Evolutionary conservation across 2,797 vertebrate genomes (phyloP).

Genomic region (Choloepus didactylus): DNA sequence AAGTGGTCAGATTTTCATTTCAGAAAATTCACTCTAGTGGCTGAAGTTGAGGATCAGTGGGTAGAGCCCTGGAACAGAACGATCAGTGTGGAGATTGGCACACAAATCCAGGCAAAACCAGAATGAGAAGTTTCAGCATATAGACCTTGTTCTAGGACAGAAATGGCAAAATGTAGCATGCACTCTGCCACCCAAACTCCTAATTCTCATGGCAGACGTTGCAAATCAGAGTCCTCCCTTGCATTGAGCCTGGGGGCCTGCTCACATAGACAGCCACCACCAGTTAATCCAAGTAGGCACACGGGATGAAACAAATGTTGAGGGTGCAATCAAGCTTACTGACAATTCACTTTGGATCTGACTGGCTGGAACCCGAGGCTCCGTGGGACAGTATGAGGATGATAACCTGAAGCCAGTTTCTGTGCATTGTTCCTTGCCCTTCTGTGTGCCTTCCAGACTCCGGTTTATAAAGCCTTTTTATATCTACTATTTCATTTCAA

Average conservation of each 20-base stretch:
- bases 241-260: neutral
- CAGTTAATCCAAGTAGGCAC: neutral
- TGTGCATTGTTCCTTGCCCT: rapidly evolving
- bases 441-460: neutral
- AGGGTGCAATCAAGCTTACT: neutral
- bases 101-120: neutral
- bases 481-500: neutral
- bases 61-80: neutral
- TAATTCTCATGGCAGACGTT: neutral
- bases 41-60: neutral
- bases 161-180: neutral
- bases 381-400: neutral
- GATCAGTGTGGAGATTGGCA: neutral
- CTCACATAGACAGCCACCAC: neutral
- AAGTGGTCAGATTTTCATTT: neutral
- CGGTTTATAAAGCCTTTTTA: neutral
- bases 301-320: neutral
- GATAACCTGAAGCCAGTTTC: neutral
- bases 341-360: neutral
- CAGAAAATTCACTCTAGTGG: neutral
- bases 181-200: neutral
- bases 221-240: neutral
- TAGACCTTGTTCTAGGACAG: neutral
- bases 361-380: neutral
- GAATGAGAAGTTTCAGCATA: neutral